These are phyloP conservation scores for Agelaius tricolor DNA, from an alignment of 2,113 vertebrate genomes.

Conservation along the genomic window DNA sequence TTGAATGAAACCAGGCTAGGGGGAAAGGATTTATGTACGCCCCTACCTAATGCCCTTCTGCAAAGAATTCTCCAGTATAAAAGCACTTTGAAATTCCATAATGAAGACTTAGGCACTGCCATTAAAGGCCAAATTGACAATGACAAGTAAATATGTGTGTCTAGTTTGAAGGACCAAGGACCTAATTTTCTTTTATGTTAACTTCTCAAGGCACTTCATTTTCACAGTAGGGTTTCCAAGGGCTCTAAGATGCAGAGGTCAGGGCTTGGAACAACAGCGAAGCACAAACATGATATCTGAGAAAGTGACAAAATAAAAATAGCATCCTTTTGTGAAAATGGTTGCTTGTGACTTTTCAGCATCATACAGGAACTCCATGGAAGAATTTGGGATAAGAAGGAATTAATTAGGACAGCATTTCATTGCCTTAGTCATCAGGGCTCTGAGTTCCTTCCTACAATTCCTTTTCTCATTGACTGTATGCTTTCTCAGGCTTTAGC, in stretches of 20 bases:
- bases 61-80: background rate
- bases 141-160: background rate
- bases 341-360: background rate
- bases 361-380: background rate
- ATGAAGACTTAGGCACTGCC: background rate
- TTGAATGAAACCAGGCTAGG: background rate
- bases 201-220: background rate
- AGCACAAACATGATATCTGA: background rate
- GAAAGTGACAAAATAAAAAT: background rate
- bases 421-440: background rate
- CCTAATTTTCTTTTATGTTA: background rate
- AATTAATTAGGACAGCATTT: background rate
- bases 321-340: background rate
- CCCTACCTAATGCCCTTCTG: background rate
- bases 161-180: background rate
- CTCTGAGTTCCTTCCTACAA: background rate
- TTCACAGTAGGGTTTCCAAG: background rate
- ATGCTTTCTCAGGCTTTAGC: background rate
- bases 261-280: background rate
- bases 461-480: background rate
- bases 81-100: background rate
- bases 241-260: background rate
- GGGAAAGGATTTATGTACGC: background rate
- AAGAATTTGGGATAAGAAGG: background rate
- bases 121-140: background rate